A percentile compares a stretch with the other conserved stretches of the same genome.
Evolutionary conservation across 1,140 invertebrate genomes (phyloP).

Genomic region (Heliconius congener): DNA sequence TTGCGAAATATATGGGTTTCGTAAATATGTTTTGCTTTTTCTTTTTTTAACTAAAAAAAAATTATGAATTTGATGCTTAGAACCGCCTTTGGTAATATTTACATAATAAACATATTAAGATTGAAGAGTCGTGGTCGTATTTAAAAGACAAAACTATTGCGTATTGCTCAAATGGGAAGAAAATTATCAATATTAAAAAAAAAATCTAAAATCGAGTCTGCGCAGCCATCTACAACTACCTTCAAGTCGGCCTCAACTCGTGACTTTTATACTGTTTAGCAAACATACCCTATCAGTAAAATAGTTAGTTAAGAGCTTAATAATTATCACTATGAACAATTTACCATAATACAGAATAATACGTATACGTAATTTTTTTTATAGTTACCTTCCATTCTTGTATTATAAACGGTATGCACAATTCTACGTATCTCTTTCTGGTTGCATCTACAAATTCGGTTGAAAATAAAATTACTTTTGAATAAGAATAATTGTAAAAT

Average conservation of each 20-base stretch:
- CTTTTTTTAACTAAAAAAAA: not conserved
- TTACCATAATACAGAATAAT: not conserved
- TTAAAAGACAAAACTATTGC: no score
- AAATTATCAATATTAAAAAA: no score
- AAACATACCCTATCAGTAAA: not conserved
- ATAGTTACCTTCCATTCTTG: not conserved
- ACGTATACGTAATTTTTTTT: not conserved
- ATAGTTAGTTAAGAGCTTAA: not conserved
- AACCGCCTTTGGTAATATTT: no score
- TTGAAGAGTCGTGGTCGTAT: no score
- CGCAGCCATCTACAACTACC: no score
- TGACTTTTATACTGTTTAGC: no score
- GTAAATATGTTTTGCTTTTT: not conserved
- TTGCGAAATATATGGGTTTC: constrained; percentile 7
- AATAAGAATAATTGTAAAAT: not conserved
- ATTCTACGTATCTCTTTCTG: not conserved
- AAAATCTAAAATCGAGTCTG: no score
- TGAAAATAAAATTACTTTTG: not conserved
- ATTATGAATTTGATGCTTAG: no score
- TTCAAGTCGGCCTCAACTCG: no score
- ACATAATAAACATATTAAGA: no score
- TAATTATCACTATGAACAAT: not conserved
- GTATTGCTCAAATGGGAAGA: no score
- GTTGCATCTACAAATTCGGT: not conserved
- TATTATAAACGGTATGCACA: not conserved